Base-by-base conservation (phyloP, 1,140 invertebrate species). In the Neocloeon triangulifer region DNA sequence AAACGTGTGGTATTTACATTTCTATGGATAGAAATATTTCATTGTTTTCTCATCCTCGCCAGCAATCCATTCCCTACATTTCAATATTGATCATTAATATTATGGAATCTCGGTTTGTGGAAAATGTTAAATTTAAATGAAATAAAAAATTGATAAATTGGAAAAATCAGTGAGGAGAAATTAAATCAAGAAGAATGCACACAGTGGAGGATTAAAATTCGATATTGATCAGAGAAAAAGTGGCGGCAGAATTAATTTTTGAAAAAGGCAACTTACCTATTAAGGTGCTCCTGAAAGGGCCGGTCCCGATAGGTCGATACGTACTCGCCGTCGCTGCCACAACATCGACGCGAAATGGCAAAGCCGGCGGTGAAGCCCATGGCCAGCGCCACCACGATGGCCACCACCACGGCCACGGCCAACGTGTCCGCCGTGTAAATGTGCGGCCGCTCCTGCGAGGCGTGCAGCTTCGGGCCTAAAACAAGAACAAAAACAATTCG, bases 341-440 rank as follows among this genome's bases (percentile, higher is more conserved):
- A 65, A 55, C 77, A 68, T 51, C 73, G 58, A 38, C 74, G 64
- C 6, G 76, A 79, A 49, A 82, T 78, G 41, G 77, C 63, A 49
- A 80, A 84, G 3, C 79, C 79, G 32, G 70, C 69, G 23, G 78
- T 67, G 49, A 84, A 84, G 20, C 80, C 79, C 19, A 81, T 62
- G 45, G 80, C 65, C 25, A 84, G 56, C 2, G 78, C 79, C 27
- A 73, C 68, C 26, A 84, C 56, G 43, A 77, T 76, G 6, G 75
- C 73, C 4, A 69, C 72, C 14, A 74, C 65, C 8, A 81, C 66
- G 4, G 75, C 75, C 27, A 80, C 72, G 15, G 76, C 69, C 27
- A 82, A 50, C 1, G 76, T 76, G 41, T 79, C 73, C 1, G 74
- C 72, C 8, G 73, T 74, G 50, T 80, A 80, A 21, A 78, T 73